These are phyloP conservation scores for Ophthalmolycus amberensis DNA, from an alignment of 2,113 vertebrate species.

Conservation along the genomic window DNA sequence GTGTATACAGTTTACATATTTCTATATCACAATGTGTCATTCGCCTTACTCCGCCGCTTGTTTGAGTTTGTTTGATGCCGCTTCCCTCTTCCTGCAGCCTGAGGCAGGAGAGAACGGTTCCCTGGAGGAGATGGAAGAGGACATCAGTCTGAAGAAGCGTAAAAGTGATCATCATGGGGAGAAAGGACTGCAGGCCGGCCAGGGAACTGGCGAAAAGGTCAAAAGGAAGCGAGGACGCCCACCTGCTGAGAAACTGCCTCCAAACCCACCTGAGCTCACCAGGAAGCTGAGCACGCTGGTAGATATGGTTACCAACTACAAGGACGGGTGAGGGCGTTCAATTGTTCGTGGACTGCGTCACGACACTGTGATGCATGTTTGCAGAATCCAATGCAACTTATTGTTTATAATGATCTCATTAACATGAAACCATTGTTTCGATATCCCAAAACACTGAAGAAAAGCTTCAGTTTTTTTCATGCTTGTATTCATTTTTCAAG, in stretches of 20 bases:
- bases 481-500: not conserved
- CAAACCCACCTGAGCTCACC: conserved; percentile 96
- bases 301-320: conserved; percentile 99
- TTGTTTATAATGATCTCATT: not conserved
- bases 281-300: conserved; percentile 96
- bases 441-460: not conserved
- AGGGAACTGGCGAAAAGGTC: conserved; percentile 90
- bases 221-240: conserved; percentile 97
- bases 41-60: not conserved
- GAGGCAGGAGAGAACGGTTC: conserved; percentile 91
- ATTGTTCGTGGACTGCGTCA: not conserved
- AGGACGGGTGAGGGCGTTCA: conserved; percentile 88
- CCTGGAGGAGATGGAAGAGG: conserved; percentile 97
- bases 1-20: not conserved
- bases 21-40: not conserved
- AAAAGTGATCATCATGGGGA: conserved; percentile 91
- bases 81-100: conserved; percentile 61
- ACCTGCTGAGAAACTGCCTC: conserved; percentile 95
- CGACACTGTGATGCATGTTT: not conserved
- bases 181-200: conserved; percentile 85
- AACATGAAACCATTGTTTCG: too few relatives aligned
- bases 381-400: too few relatives aligned
- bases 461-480: not conserved
- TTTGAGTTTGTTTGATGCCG: conserved; percentile 11
- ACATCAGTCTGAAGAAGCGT: conserved; percentile 93